Percentiles rank a stretch among this genome's conserved stretches.
Conservation (phyloP, 2,888 invertebrate species). For the Eurois occulta region DNA sequence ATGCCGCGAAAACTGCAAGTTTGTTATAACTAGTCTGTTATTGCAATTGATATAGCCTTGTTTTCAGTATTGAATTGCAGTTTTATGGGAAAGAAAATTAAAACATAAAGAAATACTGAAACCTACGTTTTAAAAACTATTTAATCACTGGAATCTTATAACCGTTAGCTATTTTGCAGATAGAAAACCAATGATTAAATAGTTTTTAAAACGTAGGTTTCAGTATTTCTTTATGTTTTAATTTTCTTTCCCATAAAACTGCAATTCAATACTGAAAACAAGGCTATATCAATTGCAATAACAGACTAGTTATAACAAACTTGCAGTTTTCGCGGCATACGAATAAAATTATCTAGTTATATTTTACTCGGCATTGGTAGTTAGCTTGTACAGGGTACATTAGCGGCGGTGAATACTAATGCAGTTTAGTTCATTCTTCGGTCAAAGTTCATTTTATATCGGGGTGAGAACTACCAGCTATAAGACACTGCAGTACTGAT, state of each 20-base stretch:
- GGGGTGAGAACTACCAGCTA: conserved; percentile 46
- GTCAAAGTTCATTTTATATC: conserved; percentile 56
- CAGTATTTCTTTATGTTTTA: not conserved
- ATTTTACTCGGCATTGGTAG: conserved; percentile 36
- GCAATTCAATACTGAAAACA: conserved; percentile 40
- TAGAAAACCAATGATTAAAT: not conserved
- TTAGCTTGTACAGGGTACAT: conserved; percentile 63
- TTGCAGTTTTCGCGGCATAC: conserved; percentile 29
- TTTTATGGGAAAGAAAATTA: conserved; percentile 2
- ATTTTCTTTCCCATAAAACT: conserved; percentile 4
- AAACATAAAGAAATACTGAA: not conserved
- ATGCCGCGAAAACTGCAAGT: conserved; percentile 30
- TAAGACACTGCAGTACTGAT: conserved; percentile 56
- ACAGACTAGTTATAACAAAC: conserved; percentile 22
- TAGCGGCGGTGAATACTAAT: conserved; percentile 68
- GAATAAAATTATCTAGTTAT: conserved; percentile 22
- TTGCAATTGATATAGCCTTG: conserved; percentile 50
- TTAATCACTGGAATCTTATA: not conserved
- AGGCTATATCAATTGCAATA: conserved; percentile 47
- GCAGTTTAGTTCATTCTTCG: conserved; percentile 75
- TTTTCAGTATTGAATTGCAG: conserved; percentile 30
- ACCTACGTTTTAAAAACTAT: not conserved
- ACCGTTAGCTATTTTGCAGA: not conserved
- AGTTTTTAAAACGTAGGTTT: not conserved
- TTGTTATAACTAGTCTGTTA: conserved; percentile 28